Evolutionary conservation across 2,888 invertebrate genomes (phyloP), one percentile per base, ranked within the genome.

Genomic region (Lasioglossum leucozonium): DNA sequence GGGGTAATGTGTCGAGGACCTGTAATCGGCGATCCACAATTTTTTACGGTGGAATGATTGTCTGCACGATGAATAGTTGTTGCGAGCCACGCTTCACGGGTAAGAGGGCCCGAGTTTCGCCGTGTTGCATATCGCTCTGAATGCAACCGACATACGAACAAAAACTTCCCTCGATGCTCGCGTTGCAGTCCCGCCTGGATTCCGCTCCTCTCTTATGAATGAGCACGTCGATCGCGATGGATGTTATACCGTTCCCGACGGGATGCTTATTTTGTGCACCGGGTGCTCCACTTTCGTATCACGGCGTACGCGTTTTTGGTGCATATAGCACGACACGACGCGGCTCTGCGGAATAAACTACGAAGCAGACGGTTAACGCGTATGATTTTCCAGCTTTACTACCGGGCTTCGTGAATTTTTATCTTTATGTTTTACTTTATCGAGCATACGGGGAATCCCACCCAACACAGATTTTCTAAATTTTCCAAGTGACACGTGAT

Each of bases 1-100:
- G 22, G 67, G 67, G 67, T 51, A 67, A 67, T n/a, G 37, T 11
- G 37, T 67, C 34, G 82, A 82, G 82, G 76, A 72, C 51, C 51
- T 37, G 30, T 72, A 22, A 51, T 71, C 72, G 44, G 65, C 65
- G 65, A 65, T 65, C 65, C 65, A 65, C 65, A 65, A 62, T 65
- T 65, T 65, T n/a, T 65, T 65, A 65, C 65, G 65, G 6, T 34
- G 65, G 65, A 34, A 34, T 3, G 40, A 71, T 71, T 42, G 42
- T 42, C 42, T 42, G 65, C 65, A 0, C 65, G 65, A 22, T 65
- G 65, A 65, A 65, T 65, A 65, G 65, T 65, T 65, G 65, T 30
- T 30, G 65, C 51, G 22, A 51, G 58, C 26, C 58, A 62, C 58
- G 58, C 58, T 62, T 62, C 30, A 62, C 58, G 16, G 58, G 0